Evolutionary conservation across 2,888 invertebrate species (phyloP).

Genomic region (Drosophila algonquin): DNA sequence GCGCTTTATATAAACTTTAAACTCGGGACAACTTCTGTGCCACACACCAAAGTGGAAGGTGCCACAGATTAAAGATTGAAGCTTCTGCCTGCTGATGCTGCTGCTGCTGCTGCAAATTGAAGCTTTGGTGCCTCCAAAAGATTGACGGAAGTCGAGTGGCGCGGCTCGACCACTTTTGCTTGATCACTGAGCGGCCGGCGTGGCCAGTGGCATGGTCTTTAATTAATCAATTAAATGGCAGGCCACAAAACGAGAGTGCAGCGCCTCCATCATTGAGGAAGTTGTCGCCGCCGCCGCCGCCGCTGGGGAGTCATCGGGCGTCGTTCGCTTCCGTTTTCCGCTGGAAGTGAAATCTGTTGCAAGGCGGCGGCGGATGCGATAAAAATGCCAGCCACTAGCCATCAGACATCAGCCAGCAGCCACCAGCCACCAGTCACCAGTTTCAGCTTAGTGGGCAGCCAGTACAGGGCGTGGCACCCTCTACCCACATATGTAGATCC

Average conservation of each 20-base stretch:
- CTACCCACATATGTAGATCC: constrained; percentile 43
- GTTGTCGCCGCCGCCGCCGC: constrained; percentile 47
- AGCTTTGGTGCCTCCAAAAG: constrained; percentile 23
- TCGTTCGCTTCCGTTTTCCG: constrained; percentile 72
- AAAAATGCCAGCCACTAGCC: constrained; percentile 61
- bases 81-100: neutral
- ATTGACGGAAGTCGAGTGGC: constrained; percentile 72
- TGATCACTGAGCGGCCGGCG: constrained; percentile 74
- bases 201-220: constrained; percentile 60
- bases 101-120: too few species aligned
- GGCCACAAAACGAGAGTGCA: constrained; percentile 66
- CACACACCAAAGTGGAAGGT: neutral
- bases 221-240: constrained; percentile 78
- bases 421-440: constrained; percentile 26
- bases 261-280: constrained; percentile 77
- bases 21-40: constrained; percentile 52
- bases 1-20: constrained; percentile 61
- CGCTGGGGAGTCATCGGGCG: neutral
- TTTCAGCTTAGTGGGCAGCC: constrained; percentile 41
- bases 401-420: neutral
- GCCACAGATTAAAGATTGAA: neutral
- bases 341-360: constrained; percentile 76
- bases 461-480: constrained; percentile 33
- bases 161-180: constrained; percentile 72
- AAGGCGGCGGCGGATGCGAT: constrained; percentile 67